phyloP scores from a whole-genome alignment of 1,140 invertebrate genomes.

The Pantala flavescens region DNA sequence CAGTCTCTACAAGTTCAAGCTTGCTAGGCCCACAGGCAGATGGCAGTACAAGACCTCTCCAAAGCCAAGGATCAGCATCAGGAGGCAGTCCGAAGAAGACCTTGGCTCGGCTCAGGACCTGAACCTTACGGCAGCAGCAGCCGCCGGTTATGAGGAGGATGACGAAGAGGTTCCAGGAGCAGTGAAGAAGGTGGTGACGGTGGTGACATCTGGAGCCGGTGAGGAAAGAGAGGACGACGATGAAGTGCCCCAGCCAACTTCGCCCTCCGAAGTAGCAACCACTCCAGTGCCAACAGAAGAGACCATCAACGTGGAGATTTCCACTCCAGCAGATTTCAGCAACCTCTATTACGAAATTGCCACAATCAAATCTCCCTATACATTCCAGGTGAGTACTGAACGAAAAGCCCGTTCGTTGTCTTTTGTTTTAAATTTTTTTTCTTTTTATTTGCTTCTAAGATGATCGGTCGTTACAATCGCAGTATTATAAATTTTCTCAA shows the following conservation, averaged over 20 bases:
- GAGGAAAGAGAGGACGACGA: constrained; percentile 1
- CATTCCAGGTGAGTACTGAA: constrained; percentile 67
- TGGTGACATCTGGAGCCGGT: neutral
- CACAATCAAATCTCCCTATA: constrained; percentile 78
- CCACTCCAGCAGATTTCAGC: constrained; percentile 68
- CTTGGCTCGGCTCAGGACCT: neutral
- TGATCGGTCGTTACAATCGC: too few species aligned
- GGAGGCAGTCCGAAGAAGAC: constrained; percentile 40
- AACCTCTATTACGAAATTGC: constrained; percentile 79
- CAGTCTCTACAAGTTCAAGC: constrained; percentile 60
- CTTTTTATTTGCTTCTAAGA: too few species aligned
- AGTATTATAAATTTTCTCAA: too few species aligned
- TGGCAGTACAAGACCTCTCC: constrained; percentile 83
- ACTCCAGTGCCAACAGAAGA: constrained; percentile 46
- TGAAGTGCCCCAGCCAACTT: neutral
- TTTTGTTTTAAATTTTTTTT: too few species aligned
- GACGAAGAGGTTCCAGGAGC: constrained; percentile 55
- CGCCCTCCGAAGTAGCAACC: neutral
- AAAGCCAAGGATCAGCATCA: constrained; percentile 70
- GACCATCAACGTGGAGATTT: constrained; percentile 75
- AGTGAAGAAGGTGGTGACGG: constrained; percentile 33
- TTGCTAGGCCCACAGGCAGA: constrained; percentile 56
- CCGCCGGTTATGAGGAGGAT: constrained; percentile 30
- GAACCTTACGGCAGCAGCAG: neutral
- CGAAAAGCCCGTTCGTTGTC: neutral